phyloP scores from a whole-genome alignment of 2,113 vertebrate genomes.

The Hippocampus barbouri region DNA sequence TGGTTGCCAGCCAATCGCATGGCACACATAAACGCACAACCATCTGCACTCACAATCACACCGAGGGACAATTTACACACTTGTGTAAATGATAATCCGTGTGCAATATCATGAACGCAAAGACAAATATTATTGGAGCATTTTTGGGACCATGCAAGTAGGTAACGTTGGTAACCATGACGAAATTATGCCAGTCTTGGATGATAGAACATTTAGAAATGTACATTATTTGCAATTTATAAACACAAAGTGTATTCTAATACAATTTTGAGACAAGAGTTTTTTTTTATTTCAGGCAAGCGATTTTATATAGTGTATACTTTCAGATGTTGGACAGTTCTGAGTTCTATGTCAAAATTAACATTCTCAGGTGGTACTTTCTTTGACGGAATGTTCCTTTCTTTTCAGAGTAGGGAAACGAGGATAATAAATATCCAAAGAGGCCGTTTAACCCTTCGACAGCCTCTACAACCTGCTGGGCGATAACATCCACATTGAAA shows the following conservation, averaged over 20 bases:
- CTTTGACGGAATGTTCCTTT: neutral
- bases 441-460: neutral
- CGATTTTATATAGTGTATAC: neutral
- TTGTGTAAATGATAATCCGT: no score
- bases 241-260: neutral
- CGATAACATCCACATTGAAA: neutral
- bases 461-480: rapidly evolving
- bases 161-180: neutral
- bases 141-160: neutral
- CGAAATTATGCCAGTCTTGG: neutral
- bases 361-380: neutral
- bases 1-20: no score
- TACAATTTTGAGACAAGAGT: neutral
- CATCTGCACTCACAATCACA: no score
- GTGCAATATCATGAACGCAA: neutral
- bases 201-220: neutral
- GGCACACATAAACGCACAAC: no score
- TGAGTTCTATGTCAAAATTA: neutral
- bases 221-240: neutral
- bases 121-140: neutral
- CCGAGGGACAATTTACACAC: neutral
- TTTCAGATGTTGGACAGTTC: neutral
- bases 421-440: neutral
- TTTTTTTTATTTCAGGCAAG: neutral
- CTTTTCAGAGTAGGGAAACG: neutral